Conservation (phyloP, 2,797 vertebrate species). For the Phalloptychus januarius region DNA sequence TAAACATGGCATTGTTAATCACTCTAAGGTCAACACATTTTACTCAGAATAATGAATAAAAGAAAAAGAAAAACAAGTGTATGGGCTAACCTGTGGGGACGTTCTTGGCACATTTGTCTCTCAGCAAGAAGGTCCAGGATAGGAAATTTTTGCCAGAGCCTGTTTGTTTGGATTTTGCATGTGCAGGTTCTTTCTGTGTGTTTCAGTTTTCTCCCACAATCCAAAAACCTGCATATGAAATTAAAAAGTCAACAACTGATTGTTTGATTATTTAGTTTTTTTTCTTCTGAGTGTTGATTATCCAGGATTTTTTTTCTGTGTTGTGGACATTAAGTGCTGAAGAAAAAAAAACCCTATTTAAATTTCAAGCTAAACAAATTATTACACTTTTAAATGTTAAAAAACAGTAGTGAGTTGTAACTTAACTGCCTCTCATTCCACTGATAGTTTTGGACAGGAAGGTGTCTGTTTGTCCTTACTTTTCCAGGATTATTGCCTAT, state of each 20-base stretch:
- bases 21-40: background rate
- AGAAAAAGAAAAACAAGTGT: background rate
- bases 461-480: background rate
- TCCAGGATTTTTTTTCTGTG: background rate
- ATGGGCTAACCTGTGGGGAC: background rate
- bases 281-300: background rate
- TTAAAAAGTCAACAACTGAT: background rate
- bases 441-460: background rate
- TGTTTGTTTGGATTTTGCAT: background rate
- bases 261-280: background rate
- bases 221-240: background rate
- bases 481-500: background rate
- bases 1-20: slow-evolving; percentile 28
- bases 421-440: background rate
- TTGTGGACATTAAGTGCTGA: background rate
- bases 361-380: background rate
- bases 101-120: background rate
- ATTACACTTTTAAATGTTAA: background rate
- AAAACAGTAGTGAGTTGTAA: background rate
- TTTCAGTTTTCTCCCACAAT: background rate
- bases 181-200: background rate
- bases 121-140: background rate
- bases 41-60: background rate
- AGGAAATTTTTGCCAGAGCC: background rate
- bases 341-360: background rate